These are phyloP conservation scores for Otocyon megalotis DNA, from an alignment of 2,113 vertebrate genomes.

Conservation along the genomic window DNA sequence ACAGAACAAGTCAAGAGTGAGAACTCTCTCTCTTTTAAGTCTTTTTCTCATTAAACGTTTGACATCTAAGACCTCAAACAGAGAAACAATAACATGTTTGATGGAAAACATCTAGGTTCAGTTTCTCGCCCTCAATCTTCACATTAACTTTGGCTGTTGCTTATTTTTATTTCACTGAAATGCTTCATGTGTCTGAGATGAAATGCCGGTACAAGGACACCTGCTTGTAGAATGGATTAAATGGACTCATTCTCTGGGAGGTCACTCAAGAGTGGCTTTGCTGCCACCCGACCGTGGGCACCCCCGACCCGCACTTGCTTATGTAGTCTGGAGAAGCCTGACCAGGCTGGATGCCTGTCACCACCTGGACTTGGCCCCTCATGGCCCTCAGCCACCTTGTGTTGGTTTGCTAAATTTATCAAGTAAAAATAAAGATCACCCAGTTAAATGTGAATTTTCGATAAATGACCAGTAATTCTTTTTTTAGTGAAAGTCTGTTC, in stretches of 20 bases:
- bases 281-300: not conserved
- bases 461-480: not conserved
- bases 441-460: not conserved
- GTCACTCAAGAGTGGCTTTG: not conserved
- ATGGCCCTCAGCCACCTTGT: not conserved
- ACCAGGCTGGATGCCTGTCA: not conserved
- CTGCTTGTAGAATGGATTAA: not conserved
- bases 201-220: not conserved
- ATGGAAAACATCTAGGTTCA: not conserved
- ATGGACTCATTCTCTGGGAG: not conserved
- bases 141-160: not conserved
- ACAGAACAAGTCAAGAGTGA: not conserved
- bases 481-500: not conserved
- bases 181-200: not conserved
- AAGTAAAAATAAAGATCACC: not conserved
- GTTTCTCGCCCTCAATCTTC: not conserved
- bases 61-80: not conserved
- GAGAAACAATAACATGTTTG: not conserved
- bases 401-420: not conserved
- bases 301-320: not conserved
- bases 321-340: not conserved
- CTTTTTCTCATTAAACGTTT: not conserved
- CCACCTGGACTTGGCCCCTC: not conserved
- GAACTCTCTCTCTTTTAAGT: not conserved
- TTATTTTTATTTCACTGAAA: not conserved